These are phyloP conservation scores for Tiliqua scincoides DNA, from an alignment of 2,113 vertebrate genomes.

Conservation along the genomic window DNA sequence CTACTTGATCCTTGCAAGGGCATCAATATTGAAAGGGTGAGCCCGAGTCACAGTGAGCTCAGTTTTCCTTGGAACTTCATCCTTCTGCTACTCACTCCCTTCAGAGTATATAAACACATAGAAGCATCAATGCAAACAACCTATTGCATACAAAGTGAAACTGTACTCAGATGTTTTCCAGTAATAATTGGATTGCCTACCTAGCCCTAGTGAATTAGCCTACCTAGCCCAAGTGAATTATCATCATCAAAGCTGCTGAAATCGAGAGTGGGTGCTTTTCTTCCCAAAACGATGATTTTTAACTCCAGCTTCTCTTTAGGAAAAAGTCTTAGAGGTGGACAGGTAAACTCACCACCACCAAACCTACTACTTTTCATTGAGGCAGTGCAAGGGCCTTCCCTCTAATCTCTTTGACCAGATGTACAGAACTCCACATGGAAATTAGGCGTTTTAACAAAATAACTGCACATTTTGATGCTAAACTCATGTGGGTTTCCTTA, in stretches of 20 bases:
- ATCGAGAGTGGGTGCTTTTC: not conserved
- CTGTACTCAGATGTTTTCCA: not conserved
- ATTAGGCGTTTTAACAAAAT: too few relatives aligned
- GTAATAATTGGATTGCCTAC: conserved; percentile 15
- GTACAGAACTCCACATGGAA: too few relatives aligned
- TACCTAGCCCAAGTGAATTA: not conserved
- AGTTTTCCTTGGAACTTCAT: conserved; percentile 42
- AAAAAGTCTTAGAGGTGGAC: not conserved
- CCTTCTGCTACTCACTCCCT: conserved; percentile 34
- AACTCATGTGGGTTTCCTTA: too few relatives aligned
- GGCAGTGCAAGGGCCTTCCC: too few relatives aligned
- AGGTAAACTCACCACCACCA: not conserved
- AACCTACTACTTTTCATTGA: not conserved
- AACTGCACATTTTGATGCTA: too few relatives aligned
- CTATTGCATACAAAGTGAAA: conserved; percentile 51
- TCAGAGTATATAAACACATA: conserved; percentile 42
- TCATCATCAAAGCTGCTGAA: not conserved
- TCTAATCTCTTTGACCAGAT: too few relatives aligned
- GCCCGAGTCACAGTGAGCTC: conserved; percentile 22
- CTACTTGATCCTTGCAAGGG: conserved; percentile 33
- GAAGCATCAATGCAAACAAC: conserved; percentile 39
- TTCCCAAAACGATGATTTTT: not conserved
- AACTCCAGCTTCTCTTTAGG: not conserved
- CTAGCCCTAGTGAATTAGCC: too few relatives aligned
- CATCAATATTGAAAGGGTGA: conserved; percentile 25